Base-by-base conservation (phyloP, 2,888 invertebrate species). In the Meiosimyza decipiens region DNA sequence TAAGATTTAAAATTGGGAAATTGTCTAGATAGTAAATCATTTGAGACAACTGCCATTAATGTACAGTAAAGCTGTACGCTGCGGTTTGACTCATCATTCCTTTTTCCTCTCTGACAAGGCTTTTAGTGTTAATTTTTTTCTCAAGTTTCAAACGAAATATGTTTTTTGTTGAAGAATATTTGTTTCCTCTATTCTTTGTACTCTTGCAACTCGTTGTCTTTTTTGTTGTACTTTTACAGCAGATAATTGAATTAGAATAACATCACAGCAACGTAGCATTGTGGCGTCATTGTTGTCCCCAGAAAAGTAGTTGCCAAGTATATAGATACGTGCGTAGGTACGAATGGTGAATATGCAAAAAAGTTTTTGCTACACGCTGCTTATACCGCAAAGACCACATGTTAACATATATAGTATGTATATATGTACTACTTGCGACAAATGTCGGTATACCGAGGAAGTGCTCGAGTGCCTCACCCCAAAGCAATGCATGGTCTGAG, bases 181-280 rank as follows among this genome's bases (percentile, higher is more conserved):
- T 40, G 40, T 40, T 40, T 40, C 9, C 40, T 40, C 4, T 40
- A 40, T 9, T 2, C 9, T 9, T 9, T 40, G 40, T 40, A 40
- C 9, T 40, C 40, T 40, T 40, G 1, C 18, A 28, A 4, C 40
- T 67, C 15, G 54, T 73, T n/a, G n/a, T n/a, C n/a, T n/a, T n/a
- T n/a, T 71, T 73, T 71, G 71, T 71, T 51, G 57, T 72, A 64
- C 65, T 28, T 40, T 55, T 73, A 73, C 79, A 79, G 82, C 82
- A 82, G 84, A 83, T 84, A 84, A 84, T 84, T 84, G 84, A 84
- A 84, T 84, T 83, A 83, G 80, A 84, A 84, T 84, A 74, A 52
- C 71, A 71, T 52, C 60, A 81, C 81, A 82, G 82, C 82, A 80
- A 65, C 64, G 78, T 79, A 40, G 40, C 40, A 40, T 40, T 40